These are phyloP conservation scores for Sylvilagus floridanus DNA, from an alignment of 2,797 vertebrate species.

Conservation along the genomic window DNA sequence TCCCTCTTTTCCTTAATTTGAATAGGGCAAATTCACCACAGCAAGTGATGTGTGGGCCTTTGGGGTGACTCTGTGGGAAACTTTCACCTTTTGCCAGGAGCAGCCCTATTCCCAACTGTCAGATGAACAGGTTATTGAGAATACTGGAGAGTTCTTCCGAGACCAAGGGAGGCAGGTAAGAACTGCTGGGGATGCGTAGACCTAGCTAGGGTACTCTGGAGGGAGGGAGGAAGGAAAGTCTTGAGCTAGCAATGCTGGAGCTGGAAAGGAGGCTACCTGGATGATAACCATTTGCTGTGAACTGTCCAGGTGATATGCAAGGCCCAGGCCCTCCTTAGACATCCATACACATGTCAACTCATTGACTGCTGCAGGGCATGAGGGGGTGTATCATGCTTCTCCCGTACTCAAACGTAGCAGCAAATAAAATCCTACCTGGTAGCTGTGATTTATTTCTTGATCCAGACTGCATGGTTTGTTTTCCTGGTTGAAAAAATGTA, in stretches of 20 bases:
- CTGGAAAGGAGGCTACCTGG: rapidly evolving
- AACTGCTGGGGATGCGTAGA: not conserved
- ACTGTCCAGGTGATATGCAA: not conserved
- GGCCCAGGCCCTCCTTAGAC: not conserved
- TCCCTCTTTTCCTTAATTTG: not conserved
- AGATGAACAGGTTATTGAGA: conserved; percentile 99
- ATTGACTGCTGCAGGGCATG: not conserved
- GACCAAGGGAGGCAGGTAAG: conserved; percentile 97
- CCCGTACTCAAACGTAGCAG: not conserved
- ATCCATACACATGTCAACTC: not conserved
- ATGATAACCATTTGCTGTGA: not conserved
- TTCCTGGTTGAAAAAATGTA: not conserved
- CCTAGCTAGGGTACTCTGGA: not conserved
- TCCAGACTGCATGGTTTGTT: not conserved
- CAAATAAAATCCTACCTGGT: not conserved
- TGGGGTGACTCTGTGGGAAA: conserved; percentile 98
- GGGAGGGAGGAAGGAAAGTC: not conserved
- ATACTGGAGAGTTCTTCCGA: conserved; percentile 99
- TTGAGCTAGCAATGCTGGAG: not conserved
- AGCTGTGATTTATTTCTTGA: not conserved
- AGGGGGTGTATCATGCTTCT: not conserved
- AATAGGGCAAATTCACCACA: conserved; percentile 98
- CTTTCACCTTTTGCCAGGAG: conserved; percentile 97
- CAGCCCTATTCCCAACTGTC: conserved; percentile 98
- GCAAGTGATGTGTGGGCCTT: conserved; percentile 99